Evolutionary conservation across 2,797 vertebrate genomes (phyloP).

Genomic region (Rhabdomys pumilio): DNA sequence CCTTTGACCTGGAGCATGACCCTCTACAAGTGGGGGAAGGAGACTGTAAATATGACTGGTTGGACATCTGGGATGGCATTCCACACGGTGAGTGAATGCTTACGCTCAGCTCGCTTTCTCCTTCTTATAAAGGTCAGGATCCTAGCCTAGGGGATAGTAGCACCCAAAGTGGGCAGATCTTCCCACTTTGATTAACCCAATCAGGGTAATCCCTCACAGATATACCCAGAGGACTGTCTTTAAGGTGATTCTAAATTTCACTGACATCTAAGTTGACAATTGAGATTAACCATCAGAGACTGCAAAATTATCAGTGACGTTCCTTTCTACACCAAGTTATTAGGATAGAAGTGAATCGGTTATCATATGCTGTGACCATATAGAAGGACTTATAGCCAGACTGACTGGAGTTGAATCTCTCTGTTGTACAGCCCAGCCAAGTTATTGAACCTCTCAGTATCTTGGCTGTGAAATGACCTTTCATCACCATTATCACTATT

Average conservation of each 20-base stretch:
- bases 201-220: neutral
- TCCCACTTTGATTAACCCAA: neutral
- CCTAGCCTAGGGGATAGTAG: neutral
- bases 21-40: constrained; percentile 95
- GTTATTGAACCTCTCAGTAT: neutral
- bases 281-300: neutral
- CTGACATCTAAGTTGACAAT: neutral
- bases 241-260: neutral
- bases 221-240: neutral
- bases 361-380: neutral
- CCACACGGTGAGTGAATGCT: constrained; percentile 92
- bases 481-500: neutral
- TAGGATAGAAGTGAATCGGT: neutral
- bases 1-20: constrained; percentile 98
- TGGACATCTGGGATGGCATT: constrained; percentile 99
- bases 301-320: neutral
- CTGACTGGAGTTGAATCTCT: neutral
- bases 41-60: constrained; percentile 99
- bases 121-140: neutral
- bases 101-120: neutral
- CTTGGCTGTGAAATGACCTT: neutral
- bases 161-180: neutral
- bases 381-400: neutral
- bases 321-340: constrained; percentile 1
- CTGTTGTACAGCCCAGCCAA: neutral